Conservation (phyloP, 2,113 vertebrate species). For the Theristicus caerulescens region DNA sequence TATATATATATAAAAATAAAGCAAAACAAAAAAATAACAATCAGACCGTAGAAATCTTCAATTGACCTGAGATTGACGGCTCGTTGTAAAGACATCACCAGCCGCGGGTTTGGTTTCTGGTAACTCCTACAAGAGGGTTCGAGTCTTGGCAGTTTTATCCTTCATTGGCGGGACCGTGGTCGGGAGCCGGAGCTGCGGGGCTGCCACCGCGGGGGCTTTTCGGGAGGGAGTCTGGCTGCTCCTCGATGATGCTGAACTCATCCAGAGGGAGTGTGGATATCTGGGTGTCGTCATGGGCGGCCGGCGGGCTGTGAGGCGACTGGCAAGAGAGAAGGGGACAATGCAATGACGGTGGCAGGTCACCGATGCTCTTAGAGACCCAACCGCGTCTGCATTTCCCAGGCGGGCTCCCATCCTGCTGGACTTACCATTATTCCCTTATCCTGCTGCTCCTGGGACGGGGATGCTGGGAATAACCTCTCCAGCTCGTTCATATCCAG, state of each 20-base stretch:
- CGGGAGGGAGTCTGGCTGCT: conserved; percentile 21
- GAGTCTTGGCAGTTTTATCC: conserved; percentile 59
- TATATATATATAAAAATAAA: conserved; percentile 69
- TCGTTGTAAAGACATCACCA: conserved; percentile 70
- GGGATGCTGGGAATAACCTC: conserved; percentile 79
- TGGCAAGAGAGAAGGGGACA: conserved; percentile 40
- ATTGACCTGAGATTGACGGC: conserved; percentile 90
- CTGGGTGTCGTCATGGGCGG: conserved; percentile 76
- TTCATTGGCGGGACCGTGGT: conserved; percentile 9
- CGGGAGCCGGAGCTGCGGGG: background rate
- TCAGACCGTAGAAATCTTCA: conserved; percentile 71
- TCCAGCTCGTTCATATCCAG: conserved; percentile 87
- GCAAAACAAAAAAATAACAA: conserved; percentile 77
- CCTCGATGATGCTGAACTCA: conserved; percentile 78
- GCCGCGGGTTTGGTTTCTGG: conserved; percentile 9
- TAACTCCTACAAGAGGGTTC: conserved; percentile 28
- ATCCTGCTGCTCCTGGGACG: conserved; percentile 48
- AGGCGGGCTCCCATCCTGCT: background rate
- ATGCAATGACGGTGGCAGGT: background rate
- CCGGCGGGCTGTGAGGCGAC: conserved; percentile 40
- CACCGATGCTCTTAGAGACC: accelerated
- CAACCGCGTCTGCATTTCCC: background rate
- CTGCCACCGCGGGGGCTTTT: background rate
- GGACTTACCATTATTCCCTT: conserved; percentile 76
- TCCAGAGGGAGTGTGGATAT: conserved; percentile 82